Percentiles rank a stretch among this genome's conserved stretches.
Conservation (phyloP, 2,888 invertebrate genomes). For the Cremastinae sp. region DNA sequence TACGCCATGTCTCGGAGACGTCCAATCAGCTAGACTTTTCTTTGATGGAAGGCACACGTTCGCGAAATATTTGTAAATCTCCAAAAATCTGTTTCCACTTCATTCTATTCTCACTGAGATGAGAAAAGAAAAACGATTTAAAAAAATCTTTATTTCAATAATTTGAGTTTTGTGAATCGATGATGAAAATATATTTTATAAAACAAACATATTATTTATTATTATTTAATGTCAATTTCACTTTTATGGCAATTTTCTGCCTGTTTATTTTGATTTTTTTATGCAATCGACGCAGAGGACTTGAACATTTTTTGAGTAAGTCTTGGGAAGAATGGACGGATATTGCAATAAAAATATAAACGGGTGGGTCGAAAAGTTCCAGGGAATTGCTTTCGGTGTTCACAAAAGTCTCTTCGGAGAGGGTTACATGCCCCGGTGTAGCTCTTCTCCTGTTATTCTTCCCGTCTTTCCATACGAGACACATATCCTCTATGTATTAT, state of each 20-base stretch:
- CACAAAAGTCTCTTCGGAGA: conserved; percentile 36
- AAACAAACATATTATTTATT: too few relatives aligned
- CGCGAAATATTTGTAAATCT: conserved; percentile 35
- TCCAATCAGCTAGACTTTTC: conserved; percentile 44
- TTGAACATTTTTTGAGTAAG: too few relatives aligned
- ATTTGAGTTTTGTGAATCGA: too few relatives aligned
- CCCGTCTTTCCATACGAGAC: conserved; percentile 33
- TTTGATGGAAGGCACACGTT: conserved; percentile 12
- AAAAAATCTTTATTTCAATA: too few relatives aligned
- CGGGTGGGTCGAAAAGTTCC: conserved; percentile 62
- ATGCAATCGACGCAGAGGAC: too few relatives aligned
- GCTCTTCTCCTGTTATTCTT: conserved; percentile 9
- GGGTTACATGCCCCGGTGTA: conserved; percentile 50
- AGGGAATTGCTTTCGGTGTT: conserved; percentile 62
- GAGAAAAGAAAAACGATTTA: too few relatives aligned
- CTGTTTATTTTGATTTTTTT: too few relatives aligned
- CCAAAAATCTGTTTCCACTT: neutral
- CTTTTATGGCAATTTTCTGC: too few relatives aligned
- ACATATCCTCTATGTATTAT: conserved; percentile 25
- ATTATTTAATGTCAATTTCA: too few relatives aligned
- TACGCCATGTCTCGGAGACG: conserved; percentile 25
- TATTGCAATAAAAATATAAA: conserved; percentile 63
- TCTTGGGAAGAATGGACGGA: conserved; percentile 25
- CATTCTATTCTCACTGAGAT: too few relatives aligned
- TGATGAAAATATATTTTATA: too few relatives aligned